Conservation (phyloP, 2,797 vertebrate species). For the Chanos chanos region DNA sequence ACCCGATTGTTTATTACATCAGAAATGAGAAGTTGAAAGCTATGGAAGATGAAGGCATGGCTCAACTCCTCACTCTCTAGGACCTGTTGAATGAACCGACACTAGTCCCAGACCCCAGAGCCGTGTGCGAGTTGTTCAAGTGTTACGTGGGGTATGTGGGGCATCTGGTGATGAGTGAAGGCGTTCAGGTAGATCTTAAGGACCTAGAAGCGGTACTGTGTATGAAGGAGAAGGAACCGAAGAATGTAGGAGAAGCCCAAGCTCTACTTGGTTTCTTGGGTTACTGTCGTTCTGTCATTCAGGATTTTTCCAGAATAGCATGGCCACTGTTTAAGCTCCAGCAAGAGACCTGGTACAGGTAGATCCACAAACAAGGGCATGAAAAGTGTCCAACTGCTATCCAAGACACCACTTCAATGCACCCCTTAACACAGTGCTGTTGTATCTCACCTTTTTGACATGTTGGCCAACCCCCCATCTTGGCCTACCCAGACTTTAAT, state of each 20-base stretch:
- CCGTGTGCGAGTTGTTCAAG: slow-evolving; percentile 17
- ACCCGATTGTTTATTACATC: no score
- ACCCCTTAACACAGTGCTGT: background rate
- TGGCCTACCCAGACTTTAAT: slow-evolving; percentile 5
- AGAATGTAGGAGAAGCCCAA: background rate
- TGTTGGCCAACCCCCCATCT: slow-evolving; percentile 1
- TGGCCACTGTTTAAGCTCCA: no score
- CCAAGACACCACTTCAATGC: background rate
- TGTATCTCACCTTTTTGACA: background rate
- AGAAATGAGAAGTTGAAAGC: no score
- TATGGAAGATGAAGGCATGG: no score
- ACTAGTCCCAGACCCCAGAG: no score
- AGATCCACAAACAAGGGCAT: no score
- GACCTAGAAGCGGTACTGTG: background rate
- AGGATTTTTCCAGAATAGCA: no score
- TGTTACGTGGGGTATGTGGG: background rate
- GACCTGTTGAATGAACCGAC: no score
- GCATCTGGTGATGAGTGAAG: background rate
- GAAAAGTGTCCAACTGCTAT: background rate
- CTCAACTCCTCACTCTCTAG: background rate
- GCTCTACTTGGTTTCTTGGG: background rate
- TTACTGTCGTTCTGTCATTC: background rate
- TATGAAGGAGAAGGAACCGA: background rate
- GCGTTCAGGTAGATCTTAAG: background rate
- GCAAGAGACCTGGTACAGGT: no score